These are phyloP conservation scores for Coendou prehensilis DNA, from an alignment of 2,797 vertebrate species.

Conservation along the genomic window DNA sequence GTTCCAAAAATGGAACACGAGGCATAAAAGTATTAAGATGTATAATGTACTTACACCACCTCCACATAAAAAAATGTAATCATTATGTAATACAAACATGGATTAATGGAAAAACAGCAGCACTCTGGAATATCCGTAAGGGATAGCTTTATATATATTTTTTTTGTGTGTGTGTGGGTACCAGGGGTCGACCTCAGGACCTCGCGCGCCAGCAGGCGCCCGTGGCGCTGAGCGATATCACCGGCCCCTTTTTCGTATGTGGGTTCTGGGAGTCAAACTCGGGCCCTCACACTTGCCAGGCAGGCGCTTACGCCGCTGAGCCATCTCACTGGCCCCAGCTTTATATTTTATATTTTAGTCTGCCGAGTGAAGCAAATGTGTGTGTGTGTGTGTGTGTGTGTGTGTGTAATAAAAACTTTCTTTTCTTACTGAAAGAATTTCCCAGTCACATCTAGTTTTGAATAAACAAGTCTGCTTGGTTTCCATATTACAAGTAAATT, in stretches of 20 bases:
- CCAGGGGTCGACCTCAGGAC: too few species aligned
- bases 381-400: not conserved
- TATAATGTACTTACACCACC: not conserved
- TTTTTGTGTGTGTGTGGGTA: not conserved
- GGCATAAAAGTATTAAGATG: not conserved
- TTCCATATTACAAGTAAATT: conserved; percentile 23
- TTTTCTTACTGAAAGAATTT: conserved; percentile 43
- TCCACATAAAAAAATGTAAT: not conserved
- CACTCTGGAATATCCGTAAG: conserved; percentile 18
- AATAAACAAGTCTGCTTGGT: not conserved
- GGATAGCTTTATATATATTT: not conserved
- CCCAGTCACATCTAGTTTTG: conserved; percentile 3
- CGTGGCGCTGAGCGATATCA: too few species aligned
- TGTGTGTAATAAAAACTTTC: not conserved
- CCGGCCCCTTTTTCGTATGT: too few species aligned
- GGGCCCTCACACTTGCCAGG: too few species aligned
- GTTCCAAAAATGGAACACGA: not conserved
- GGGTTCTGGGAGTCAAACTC: too few species aligned
- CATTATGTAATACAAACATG: not conserved
- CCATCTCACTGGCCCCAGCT: too few species aligned
- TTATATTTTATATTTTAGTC: conserved; percentile 6
- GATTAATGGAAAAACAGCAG: not conserved
- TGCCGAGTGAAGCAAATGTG: conserved; percentile 27
- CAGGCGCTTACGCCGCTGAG: too few species aligned
- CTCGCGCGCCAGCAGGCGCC: too few species aligned